These are phyloP conservation scores for Drosophila pseudoobscura DNA, from an alignment of 1,140 invertebrate genomes.

Conservation along the genomic window DNA sequence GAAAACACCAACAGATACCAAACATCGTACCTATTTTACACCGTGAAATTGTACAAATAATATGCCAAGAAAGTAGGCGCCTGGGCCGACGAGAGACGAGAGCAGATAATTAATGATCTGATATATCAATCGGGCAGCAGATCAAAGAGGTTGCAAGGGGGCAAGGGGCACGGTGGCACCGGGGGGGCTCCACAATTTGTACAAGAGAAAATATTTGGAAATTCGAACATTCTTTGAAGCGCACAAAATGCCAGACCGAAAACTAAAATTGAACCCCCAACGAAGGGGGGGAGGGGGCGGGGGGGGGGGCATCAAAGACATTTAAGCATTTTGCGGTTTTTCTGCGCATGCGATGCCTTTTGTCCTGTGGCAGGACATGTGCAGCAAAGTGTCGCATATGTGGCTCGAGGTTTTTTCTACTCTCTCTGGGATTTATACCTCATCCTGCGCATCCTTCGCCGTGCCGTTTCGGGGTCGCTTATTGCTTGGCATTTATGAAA, in stretches of 20 bases:
- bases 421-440: constrained; percentile 50
- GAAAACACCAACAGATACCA: constrained; percentile 49
- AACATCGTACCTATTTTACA: constrained; percentile 26
- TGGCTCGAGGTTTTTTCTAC: constrained; percentile 37
- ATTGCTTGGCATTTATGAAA: constrained; percentile 73
- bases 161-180: too few relatives aligned
- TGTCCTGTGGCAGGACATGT: constrained; percentile 68
- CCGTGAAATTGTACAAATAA: constrained; percentile 80
- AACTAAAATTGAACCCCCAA: constrained; percentile 52
- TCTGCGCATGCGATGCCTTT: constrained; percentile 45
- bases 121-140: constrained; percentile 65
- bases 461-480: constrained; percentile 41
- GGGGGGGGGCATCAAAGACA: constrained; percentile 69
- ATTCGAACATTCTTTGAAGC: constrained; percentile 71
- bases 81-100: constrained; percentile 29
- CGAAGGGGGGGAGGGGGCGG: neutral
- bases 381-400: constrained; percentile 64
- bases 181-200: constrained; percentile 18
- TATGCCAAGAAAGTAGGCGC: constrained; percentile 74
- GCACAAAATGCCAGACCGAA: constrained; percentile 59
- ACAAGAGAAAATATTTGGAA: constrained; percentile 63
- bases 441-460: constrained; percentile 16
- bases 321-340: constrained; percentile 78
- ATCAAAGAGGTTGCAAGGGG: constrained; percentile 35
- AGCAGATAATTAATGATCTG: constrained; percentile 70